Conservation (phyloP, 2,888 invertebrate genomes). For the Ypsolopha scabrella region DNA sequence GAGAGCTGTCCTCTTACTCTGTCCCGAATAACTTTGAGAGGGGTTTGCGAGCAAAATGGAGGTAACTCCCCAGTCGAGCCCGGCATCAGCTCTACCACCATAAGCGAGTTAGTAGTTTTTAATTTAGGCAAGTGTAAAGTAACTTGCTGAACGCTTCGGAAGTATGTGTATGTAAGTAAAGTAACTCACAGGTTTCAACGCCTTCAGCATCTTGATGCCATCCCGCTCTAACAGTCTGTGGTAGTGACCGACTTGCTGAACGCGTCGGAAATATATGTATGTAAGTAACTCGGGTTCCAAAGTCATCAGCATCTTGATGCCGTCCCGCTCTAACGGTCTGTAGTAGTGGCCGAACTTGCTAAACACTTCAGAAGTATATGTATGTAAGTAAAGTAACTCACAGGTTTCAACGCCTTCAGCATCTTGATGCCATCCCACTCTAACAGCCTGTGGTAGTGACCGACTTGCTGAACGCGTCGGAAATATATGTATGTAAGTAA, state of each 20-base stretch:
- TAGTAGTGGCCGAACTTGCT: constrained; percentile 81
- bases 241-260: constrained; percentile 95
- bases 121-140: too few species aligned
- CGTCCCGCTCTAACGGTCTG: constrained; percentile 85
- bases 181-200: constrained; percentile 82
- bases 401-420: constrained; percentile 92
- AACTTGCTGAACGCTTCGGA: constrained; percentile 26
- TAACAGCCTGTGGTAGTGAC: constrained; percentile 92
- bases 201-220: constrained; percentile 90
- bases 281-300: constrained; percentile 73
- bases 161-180: constrained; percentile 52
- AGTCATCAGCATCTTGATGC: constrained; percentile 81
- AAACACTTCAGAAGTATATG: constrained; percentile 25
- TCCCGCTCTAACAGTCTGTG: constrained; percentile 93
- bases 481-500: constrained; percentile 49
- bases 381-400: constrained; percentile 49
- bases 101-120: too few species aligned
- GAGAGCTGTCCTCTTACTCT: too few species aligned
- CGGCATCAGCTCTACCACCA: too few species aligned
- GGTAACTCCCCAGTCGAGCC: too few species aligned
- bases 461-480: constrained; percentile 94
- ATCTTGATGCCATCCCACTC: constrained; percentile 92
- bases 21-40: too few species aligned
- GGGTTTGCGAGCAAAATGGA: too few species aligned
- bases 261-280: constrained; percentile 91